Conservation (phyloP, 2,113 vertebrate species). For the Sula dactylatra region DNA sequence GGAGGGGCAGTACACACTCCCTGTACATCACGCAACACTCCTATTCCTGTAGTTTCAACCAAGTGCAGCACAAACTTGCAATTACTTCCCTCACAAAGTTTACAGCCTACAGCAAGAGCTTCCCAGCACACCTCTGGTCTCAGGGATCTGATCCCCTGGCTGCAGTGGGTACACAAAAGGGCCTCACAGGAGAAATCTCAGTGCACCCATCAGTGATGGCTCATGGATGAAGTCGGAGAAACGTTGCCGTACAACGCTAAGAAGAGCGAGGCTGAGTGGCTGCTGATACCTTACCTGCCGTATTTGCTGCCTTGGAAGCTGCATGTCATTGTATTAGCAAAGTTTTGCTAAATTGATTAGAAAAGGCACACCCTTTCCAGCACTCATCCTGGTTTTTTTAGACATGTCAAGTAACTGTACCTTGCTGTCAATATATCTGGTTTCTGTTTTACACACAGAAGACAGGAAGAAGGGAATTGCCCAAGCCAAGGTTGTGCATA, state of each 20-base stretch:
- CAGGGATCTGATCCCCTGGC: neutral
- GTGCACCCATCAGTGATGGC: neutral
- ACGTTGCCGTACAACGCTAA: rapidly evolving
- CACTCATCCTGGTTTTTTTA: neutral
- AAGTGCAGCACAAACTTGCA: neutral
- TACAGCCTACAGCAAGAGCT: neutral
- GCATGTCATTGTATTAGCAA: neutral
- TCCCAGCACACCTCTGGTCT: neutral
- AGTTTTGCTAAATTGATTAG: neutral
- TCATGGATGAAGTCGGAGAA: neutral
- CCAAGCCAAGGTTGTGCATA: neutral
- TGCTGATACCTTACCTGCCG: neutral
- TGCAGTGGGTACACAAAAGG: neutral
- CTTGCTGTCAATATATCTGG: no score
- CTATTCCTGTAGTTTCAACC: neutral
- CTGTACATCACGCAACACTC: rapidly evolving
- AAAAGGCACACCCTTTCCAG: neutral
- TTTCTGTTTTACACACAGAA: neutral
- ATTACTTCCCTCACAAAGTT: neutral
- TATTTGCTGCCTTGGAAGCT: neutral
- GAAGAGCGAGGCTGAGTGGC: neutral
- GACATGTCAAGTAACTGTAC: neutral
- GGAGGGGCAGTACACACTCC: neutral
- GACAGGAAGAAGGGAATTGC: neutral
- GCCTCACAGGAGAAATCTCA: neutral